Percentiles rank a stretch among this genome's conserved stretches.
Conservation (phyloP, 1,140 invertebrate genomes). For the Myzus persicae region DNA sequence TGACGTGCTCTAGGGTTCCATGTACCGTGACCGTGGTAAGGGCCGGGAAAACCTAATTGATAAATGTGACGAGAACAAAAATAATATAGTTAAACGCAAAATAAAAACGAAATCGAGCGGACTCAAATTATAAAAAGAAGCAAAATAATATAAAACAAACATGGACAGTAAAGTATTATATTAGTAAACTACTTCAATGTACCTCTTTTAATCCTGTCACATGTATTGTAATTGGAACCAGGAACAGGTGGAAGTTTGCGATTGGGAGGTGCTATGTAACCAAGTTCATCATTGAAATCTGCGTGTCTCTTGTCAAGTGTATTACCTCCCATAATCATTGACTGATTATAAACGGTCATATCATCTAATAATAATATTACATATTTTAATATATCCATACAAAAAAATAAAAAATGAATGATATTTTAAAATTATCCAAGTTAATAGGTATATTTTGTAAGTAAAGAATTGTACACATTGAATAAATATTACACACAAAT, state of each 20-base stretch:
- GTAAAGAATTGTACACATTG: not conserved
- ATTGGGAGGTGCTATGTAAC: constrained; percentile 91
- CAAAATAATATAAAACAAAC: constrained; percentile 48
- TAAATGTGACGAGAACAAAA: constrained; percentile 57
- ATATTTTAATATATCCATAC: not conserved
- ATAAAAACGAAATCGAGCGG: constrained; percentile 55
- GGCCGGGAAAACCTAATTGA: constrained; percentile 61
- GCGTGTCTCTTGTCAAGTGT: constrained; percentile 85
- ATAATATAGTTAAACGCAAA: constrained; percentile 58
- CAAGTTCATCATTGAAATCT: constrained; percentile 85
- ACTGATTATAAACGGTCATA: constrained; percentile 83
- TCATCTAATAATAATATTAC: constrained; percentile 71
- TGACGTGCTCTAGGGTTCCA: constrained; percentile 82
- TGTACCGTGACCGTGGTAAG: constrained; percentile 68
- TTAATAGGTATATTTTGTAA: not conserved
- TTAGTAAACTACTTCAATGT: not conserved
- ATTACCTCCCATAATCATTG: constrained; percentile 73
- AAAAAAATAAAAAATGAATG: not conserved
- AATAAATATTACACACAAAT: not conserved
- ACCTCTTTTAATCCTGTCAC: constrained; percentile 91
- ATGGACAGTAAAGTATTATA: not conserved
- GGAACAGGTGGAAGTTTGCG: constrained; percentile 89
- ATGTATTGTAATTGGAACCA: constrained; percentile 91
- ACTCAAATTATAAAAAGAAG: constrained; percentile 52
- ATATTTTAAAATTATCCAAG: not conserved